Evolutionary conservation across 2,888 invertebrate species (phyloP), one percentile per base, ranked within the genome.

Genomic region (Phengaris alcon): DNA sequence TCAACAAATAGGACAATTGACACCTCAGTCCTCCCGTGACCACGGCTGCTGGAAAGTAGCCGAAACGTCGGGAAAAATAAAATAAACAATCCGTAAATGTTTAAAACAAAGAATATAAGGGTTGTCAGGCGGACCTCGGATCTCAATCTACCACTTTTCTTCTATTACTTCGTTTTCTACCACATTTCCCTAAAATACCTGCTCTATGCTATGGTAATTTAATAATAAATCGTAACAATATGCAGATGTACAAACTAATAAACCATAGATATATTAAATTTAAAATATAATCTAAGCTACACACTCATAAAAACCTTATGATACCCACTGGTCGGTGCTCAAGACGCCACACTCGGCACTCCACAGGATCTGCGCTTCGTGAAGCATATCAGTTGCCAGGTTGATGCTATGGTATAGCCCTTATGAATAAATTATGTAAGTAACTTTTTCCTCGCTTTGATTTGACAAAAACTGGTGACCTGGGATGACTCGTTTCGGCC

Each of bases 291-390:
- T 22, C 22, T 22, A 22, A 22, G 8, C 52, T 46, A 6, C 48
- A 48, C 48, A 48, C 48, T 48, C 8, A 64, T 64, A 13, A 55
- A 75, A 76, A 72, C 74, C 70, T 74, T 70, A 68, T 73, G 74
- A 77, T 75, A 73, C 74, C 75, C 76, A 68, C 68, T 75, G 73
- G 54, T 55, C 22, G 51, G 57, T 57, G 70, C 51, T 64, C 52
- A 68, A 59, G 54, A 57, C 35, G 4, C 35, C 35, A 35, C 35
- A 35, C 35, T 55, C 55, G 78, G 77, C 77, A 77, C 82, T 80
- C 79, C 83, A 80, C 86, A 87, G 90, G 90, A 90, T 87, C 82
- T 82, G 82, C 82, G 91, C 90, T 91, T 81, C 82, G 84, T 84
- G 79, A 84, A 89, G 90, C 90, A 80, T 84, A 83, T 79, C 82